Base-by-base conservation (phyloP, 1,140 invertebrate species). In the Caenorhabditis elegans region DNA sequence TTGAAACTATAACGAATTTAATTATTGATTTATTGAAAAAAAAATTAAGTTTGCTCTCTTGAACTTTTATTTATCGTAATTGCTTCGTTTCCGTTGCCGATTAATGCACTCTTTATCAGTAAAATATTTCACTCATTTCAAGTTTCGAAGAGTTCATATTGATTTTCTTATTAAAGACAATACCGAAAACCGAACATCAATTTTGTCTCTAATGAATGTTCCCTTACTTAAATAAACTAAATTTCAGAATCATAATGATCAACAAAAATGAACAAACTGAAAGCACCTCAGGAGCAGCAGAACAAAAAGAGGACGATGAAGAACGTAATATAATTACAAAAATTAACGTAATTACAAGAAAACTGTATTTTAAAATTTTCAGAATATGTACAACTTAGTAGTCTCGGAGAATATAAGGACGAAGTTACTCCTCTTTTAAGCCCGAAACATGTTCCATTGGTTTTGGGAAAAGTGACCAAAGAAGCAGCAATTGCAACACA, bases 401-500 rank as follows among this genome's bases (percentile, higher is more conserved):
- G 43, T 39, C 34, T 70, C 34, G n/a, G 60, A 11, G 60, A 70
- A 6, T 70, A 39, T n/a, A 70, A 39, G 19, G 60, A 70, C 13
- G 60, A 70, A 24, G 19, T 70, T 5, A 70, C 60, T 11, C 60
- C 60, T 10, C 34, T 70, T 2, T 22, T 70, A 22, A 70, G 60
- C 13, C 34, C 60, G 8, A 70, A 70, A 43, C 60, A 70, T 70
- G 60, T 70, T 13, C 60, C 60, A 4, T 28, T 70, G 17, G 60
- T 70, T n/a, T 22, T 70, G 34, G 60, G 60, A 24, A 70, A 36
- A 70, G n/a, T 70, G 5, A 70, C 77, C 2, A 89, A 89, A 49
- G 86, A 87, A 80, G 83, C 79, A 19, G 86, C 86, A 6, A 89
- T 87, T 34, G 70, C 75, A 17, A 87, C 86, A 2, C 87, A 87